These are phyloP conservation scores for Rhinogobius similis DNA, from an alignment of 2,113 vertebrate species.

Conservation along the genomic window DNA sequence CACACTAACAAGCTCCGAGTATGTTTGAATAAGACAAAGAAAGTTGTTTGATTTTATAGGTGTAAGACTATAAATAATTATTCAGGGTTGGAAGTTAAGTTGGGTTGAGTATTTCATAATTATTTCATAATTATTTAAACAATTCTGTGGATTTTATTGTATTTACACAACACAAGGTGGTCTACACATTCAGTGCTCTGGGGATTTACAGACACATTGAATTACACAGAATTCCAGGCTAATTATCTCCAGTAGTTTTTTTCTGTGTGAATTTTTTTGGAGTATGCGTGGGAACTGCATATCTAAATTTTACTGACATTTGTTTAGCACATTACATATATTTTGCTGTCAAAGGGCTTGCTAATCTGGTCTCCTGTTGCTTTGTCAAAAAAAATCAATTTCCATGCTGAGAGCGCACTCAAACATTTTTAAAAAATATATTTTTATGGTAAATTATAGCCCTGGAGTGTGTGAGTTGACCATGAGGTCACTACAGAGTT, in stretches of 20 bases:
- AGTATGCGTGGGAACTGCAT: too few relatives aligned
- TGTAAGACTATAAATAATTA: background rate
- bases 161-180: background rate
- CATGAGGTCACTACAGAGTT: constrained; percentile 36
- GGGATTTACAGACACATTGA: background rate
- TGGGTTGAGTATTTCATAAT: background rate
- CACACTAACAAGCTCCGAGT: constrained; percentile 44
- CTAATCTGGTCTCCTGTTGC: too few relatives aligned
- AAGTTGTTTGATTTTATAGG: constrained; percentile 36
- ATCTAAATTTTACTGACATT: too few relatives aligned
- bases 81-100: background rate
- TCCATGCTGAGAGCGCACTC: too few relatives aligned
- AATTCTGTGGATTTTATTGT: background rate
- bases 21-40: constrained; percentile 27
- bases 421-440: background rate
- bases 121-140: background rate
- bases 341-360: too few relatives aligned
- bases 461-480: constrained; percentile 19
- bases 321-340: too few relatives aligned
- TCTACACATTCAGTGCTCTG: background rate
- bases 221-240: background rate
- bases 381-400: too few relatives aligned
- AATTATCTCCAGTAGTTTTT: background rate
- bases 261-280: background rate
- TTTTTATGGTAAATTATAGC: constrained; percentile 26